Evolutionary conservation across 1,140 invertebrate genomes (phyloP), one percentile per base, ranked within the genome.

Genomic region (Bicyclus anynana): DNA sequence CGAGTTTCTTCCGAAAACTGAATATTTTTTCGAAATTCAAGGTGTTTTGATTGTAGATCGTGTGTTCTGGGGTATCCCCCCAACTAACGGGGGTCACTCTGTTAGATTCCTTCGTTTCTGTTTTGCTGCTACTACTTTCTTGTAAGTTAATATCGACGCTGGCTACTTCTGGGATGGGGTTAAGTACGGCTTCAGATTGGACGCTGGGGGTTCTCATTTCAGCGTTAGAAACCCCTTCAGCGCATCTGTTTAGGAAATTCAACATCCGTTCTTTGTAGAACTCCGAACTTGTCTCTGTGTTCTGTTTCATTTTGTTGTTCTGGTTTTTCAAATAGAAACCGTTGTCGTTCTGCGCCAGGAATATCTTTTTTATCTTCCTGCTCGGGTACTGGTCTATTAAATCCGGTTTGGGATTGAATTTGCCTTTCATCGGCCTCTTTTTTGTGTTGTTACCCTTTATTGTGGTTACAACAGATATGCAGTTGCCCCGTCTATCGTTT

Each of bases 331-430:
- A 77, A 80, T 89, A 86, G 26, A 87, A 89, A 9, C 80, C 86
- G 56, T 79, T 83, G 50, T 89, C 86, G 54, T 84, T 81, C 62
- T 89, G 88, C n/a, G 84, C 89, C 40, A 90, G 63, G 38, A 91
- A 89, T 65, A 90, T 88, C 60, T 86, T 87, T 54, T 89, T 88
- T 26, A 91, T 85, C 66, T 91, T 90, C 53, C 82, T 81, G 65
- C 74, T 89, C 3, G 89, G 88, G 64, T 90, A 89, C 55, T 91
- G 87, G 12, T 90, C 84, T n/a, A 91, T 82, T 54, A 91, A 71
- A 71, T 90, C 88, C 0, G 88, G 86, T 61, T 88, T 87, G 0
- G 82, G 76, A 33, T 85, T 57, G 0, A 82, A 72, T 59, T 89
- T 90, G n/a, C 83, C 82, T 67, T 88, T 89, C 46, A 82, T 60